These are phyloP conservation scores for Trachythela sp. DNA, from an alignment of 64 coral and sea anemone species.

Conservation along the genomic window DNA sequence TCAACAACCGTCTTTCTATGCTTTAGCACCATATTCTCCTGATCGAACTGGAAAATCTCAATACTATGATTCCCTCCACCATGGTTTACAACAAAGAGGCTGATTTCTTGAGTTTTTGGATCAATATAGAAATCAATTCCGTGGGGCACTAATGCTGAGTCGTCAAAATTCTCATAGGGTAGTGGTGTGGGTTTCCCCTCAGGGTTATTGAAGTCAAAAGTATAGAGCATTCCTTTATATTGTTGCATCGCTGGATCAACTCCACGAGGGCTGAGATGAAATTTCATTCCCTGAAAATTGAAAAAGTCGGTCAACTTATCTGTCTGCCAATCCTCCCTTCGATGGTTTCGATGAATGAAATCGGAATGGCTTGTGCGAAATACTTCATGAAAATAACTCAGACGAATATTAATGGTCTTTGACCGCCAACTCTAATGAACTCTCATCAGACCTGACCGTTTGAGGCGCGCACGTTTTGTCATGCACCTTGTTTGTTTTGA, in stretches of 20 bases:
- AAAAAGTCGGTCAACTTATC: background rate
- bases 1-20: slow-evolving; percentile 37
- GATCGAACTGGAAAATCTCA: slow-evolving; percentile 51
- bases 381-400: no score
- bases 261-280: background rate
- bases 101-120: slow-evolving; percentile 9
- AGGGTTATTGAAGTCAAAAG: slow-evolving; percentile 31
- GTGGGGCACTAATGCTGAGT: slow-evolving; percentile 37
- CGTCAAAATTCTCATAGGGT: slow-evolving; percentile 16
- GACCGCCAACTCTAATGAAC: no score
- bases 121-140: slow-evolving; percentile 41
- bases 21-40: slow-evolving; percentile 10
- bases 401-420: no score
- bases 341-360: no score
- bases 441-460: no score
- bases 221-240: slow-evolving; percentile 37
- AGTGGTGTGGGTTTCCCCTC: background rate
- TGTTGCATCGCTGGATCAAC: slow-evolving; percentile 33
- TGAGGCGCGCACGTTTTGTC: no score
- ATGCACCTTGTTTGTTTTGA: no score
- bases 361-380: no score
- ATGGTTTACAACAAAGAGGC: slow-evolving; percentile 51
- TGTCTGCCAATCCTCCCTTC: no score
- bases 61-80: slow-evolving; percentile 11
- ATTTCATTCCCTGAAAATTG: slow-evolving; percentile 20